phyloP scores from a whole-genome alignment of 1,140 invertebrate genomes.

The Ridgeia piscesae region DNA sequence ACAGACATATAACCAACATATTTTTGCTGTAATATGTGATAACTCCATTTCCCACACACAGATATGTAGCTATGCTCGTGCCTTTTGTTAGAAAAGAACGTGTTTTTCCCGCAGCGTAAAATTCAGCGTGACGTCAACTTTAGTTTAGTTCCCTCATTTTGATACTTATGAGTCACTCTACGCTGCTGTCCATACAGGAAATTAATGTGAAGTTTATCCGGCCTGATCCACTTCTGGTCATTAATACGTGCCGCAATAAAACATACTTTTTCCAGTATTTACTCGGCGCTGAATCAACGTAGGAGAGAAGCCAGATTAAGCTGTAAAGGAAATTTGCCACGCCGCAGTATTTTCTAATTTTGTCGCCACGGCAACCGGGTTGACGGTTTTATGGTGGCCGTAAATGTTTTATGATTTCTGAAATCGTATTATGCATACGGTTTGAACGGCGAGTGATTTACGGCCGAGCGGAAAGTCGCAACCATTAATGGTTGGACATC shows the following conservation, averaged over 20 bases:
- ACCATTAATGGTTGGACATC: background rate
- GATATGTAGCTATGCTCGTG: background rate
- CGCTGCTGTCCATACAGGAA: background rate
- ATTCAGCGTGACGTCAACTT: background rate
- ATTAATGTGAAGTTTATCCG: constrained; percentile 1
- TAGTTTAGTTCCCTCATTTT: background rate
- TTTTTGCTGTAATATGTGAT: background rate
- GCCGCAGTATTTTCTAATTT: background rate
- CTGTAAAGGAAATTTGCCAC: constrained; percentile 5
- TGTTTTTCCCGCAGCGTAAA: background rate
- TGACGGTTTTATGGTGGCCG: background rate
- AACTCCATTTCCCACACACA: background rate
- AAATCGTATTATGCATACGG: background rate
- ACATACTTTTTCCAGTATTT: constrained; percentile 6
- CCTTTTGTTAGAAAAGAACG: background rate
- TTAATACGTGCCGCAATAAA: background rate
- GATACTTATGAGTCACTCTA: background rate
- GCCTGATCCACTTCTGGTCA: background rate
- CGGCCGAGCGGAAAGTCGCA: background rate
- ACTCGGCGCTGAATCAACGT: background rate
- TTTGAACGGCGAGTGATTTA: constrained; percentile 1
- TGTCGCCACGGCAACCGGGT: background rate
- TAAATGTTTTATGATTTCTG: constrained; percentile 2
- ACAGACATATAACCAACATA: background rate
- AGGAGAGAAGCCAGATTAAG: background rate